phyloP scores from a whole-genome alignment of 2,888 invertebrate genomes.

The Nineta flava region DNA sequence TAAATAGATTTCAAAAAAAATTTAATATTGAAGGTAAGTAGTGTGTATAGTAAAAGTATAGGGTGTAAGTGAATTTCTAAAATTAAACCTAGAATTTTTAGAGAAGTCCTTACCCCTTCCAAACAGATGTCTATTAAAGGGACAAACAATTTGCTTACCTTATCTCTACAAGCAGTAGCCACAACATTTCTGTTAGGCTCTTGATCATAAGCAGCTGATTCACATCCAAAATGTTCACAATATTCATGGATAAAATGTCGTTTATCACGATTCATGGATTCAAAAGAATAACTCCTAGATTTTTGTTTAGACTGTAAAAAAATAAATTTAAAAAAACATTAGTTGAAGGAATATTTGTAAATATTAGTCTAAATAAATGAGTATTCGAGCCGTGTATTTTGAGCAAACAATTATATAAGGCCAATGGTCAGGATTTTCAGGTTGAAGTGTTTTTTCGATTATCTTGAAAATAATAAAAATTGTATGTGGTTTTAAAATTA shows the following conservation, averaged over 20 bases:
- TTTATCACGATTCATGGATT: constrained; percentile 85
- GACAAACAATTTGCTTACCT: constrained; percentile 28
- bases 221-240: constrained; percentile 87
- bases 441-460: no score
- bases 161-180: constrained; percentile 71
- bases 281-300: constrained; percentile 73
- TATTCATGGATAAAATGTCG: constrained; percentile 86
- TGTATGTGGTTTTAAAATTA: no score
- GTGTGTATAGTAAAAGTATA: background rate
- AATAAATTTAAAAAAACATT: constrained; percentile 1
- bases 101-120: no score
- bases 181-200: constrained; percentile 93
- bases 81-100: no score
- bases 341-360: background rate
- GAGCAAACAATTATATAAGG: no score
- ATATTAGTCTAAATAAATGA: background rate
- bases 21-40: background rate
- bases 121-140: no score
- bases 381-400: no score
- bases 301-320: constrained; percentile 52
- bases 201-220: constrained; percentile 85
- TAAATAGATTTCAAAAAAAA: no score
- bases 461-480: no score
- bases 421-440: no score
- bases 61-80: background rate